Base-by-base conservation (phyloP, 2,113 vertebrate genomes). In the Ammospiza caudacuta region DNA sequence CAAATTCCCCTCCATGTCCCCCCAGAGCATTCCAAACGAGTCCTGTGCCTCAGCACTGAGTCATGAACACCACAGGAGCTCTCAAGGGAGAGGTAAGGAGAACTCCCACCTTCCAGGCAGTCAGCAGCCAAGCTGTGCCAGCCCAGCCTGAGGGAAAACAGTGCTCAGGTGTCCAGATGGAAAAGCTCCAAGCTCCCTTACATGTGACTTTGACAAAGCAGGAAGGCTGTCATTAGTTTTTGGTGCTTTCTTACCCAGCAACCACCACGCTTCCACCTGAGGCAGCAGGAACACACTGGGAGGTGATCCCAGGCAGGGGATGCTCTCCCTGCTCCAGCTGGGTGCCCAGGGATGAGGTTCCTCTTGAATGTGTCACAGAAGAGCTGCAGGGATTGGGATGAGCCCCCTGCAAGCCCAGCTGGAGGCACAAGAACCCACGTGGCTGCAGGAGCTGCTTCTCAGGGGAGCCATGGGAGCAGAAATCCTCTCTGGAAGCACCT, bases 221-320 rank as follows among this genome's bases (percentile, higher is more conserved):
- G 39, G 57, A 19, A 2, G 0, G 3, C 19, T 28, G 33, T 28
- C 27, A 5, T 59, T 28, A 14, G 27, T 10, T 68, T n/a, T 10
- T 11, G 1, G 52, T 54, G 51, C 3, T 35, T 68, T 79, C 47
- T 43, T 44, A 23, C 23, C 37, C 37, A 39, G 37, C 37, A 39
- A 39, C 37, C 33, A 15, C 9, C 21, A 11, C 0, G 0, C 11
- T 12, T 25, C 33, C 33, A 41, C 11, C 24, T 3, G 0, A 3
- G 16, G 12, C 35, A 41, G 37, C 31, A 68, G 11, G 44, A 54
- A 29, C 13, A 28, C 41, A 1, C 8, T 9, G 9, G 41, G 25
- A 51, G 35, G n/a, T 14, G 46, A 77, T 41, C 19, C 46, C 10
- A 5, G 64, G 1, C 3, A 41, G 62, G 61, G 2, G 75, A 54